These are phyloP conservation scores for Pseudopipra pipra DNA, from an alignment of 2,113 vertebrate genomes.

Conservation along the genomic window DNA sequence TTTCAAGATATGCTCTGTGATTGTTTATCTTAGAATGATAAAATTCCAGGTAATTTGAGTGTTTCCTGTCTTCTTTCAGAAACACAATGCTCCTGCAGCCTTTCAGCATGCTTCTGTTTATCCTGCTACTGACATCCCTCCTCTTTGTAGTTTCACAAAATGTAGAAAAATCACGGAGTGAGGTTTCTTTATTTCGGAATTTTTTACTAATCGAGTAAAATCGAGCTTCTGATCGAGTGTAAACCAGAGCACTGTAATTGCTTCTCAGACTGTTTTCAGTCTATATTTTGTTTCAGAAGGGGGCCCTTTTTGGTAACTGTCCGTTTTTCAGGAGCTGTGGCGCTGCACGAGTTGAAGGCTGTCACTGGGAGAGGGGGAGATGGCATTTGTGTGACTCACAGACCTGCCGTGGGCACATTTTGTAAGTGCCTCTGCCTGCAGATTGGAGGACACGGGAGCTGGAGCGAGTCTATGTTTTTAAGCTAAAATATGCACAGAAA, in stretches of 20 bases:
- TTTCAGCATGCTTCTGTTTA: not conserved
- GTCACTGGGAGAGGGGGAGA: not conserved
- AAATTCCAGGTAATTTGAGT: not conserved
- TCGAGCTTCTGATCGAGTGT: not conserved
- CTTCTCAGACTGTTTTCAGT: not conserved
- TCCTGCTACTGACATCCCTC: not conserved
- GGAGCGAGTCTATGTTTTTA: not conserved
- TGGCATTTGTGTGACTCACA: slow-evolving; percentile 18
- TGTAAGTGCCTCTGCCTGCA: slow-evolving; percentile 17
- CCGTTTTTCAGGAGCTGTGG: not conserved
- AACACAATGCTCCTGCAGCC: not conserved
- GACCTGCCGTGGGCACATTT: slow-evolving; percentile 15
- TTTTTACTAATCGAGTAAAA: not conserved
- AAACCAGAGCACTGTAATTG: not conserved
- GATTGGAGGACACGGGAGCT: not conserved
- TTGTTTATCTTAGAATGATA: not conserved
- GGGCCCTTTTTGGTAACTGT: not conserved
- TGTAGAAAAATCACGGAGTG: not conserved
- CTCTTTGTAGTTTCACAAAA: not conserved
- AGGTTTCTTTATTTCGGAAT: not conserved
- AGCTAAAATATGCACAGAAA: not conserved
- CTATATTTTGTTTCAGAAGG: not conserved
- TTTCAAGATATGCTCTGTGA: not conserved
- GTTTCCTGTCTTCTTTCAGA: not conserved
- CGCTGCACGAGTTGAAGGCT: not conserved